A percentile compares a stretch with the other conserved stretches of the same genome.
These are phyloP conservation scores for Caenorhabditis sp. DNA, from an alignment of 2,888 invertebrate genomes.

Conservation along the genomic window DNA sequence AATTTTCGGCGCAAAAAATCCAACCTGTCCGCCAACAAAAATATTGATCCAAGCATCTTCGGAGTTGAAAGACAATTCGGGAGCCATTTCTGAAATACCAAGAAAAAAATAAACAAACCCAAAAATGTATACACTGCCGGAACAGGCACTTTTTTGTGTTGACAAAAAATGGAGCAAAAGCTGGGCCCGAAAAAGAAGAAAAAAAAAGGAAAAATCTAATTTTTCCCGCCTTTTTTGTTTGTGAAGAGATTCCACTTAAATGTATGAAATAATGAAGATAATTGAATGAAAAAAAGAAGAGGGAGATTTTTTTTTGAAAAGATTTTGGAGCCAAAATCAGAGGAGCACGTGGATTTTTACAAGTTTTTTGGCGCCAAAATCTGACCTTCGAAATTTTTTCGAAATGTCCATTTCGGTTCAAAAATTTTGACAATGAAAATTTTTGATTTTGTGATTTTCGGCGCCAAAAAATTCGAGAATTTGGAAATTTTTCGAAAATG, in stretches of 20 bases:
- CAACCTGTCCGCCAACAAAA: constrained; percentile 44
- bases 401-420: too few relatives aligned
- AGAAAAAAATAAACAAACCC: neutral
- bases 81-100: constrained; percentile 15
- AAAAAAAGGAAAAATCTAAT: too few relatives aligned
- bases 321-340: neutral
- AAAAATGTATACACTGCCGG: constrained; percentile 6
- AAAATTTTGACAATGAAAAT: too few relatives aligned
- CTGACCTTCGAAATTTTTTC: too few relatives aligned
- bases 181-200: neutral
- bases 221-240: neutral
- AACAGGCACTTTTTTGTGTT: neutral
- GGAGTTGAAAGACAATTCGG: constrained; percentile 41
- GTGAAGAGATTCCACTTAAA: neutral
- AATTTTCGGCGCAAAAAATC: too few relatives aligned
- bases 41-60: constrained; percentile 50
- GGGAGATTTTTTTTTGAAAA: neutral
- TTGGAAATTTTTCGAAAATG: too few relatives aligned
- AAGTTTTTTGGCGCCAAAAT: too few relatives aligned
- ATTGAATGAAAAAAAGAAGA: neutral
- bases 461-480: too few relatives aligned
- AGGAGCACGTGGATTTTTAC: neutral
- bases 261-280: neutral
- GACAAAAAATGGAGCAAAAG: neutral
- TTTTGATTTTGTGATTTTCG: too few relatives aligned